Evolutionary conservation across 2,888 invertebrate species (phyloP).

Genomic region (Poecilus cupreus): DNA sequence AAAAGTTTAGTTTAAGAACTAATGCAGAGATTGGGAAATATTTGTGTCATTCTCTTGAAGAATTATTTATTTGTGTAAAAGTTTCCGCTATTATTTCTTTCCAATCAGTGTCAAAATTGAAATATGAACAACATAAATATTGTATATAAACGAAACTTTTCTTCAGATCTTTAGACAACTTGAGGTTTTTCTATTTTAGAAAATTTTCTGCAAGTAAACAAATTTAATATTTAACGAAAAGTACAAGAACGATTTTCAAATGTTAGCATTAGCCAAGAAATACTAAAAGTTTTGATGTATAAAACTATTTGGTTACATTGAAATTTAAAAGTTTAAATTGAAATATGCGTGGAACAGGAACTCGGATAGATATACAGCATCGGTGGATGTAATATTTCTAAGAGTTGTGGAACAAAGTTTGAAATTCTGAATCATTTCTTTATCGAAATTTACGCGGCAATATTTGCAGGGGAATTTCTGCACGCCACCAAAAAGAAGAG

Average conservation of each 20-base stretch:
- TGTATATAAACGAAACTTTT: no score
- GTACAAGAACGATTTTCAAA: neutral
- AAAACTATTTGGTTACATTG: constrained; percentile 18
- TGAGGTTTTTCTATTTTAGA: neutral
- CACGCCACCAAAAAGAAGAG: neutral
- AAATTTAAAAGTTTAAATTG: constrained; percentile 41
- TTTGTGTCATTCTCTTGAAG: no score
- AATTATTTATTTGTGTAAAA: no score
- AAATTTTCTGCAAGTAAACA: neutral
- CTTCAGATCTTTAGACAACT: no score
- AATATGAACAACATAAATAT: neutral
- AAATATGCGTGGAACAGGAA: constrained; percentile 6
- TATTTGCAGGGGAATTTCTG: neutral
- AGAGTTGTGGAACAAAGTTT: constrained; percentile 43
- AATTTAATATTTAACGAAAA: constrained; percentile 24
- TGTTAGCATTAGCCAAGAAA: neutral
- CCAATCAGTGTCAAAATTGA: neutral
- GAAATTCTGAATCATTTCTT: constrained; percentile 2
- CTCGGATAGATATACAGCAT: constrained; percentile 10
- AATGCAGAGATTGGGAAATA: no score
- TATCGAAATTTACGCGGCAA: constrained; percentile 6
- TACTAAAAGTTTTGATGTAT: neutral
- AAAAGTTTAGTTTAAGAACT: no score
- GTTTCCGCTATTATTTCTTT: neutral
- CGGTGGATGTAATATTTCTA: constrained; percentile 3